phyloP scores from a whole-genome alignment of 2,888 invertebrate genomes.

The Nasonovia ribisnigri region DNA sequence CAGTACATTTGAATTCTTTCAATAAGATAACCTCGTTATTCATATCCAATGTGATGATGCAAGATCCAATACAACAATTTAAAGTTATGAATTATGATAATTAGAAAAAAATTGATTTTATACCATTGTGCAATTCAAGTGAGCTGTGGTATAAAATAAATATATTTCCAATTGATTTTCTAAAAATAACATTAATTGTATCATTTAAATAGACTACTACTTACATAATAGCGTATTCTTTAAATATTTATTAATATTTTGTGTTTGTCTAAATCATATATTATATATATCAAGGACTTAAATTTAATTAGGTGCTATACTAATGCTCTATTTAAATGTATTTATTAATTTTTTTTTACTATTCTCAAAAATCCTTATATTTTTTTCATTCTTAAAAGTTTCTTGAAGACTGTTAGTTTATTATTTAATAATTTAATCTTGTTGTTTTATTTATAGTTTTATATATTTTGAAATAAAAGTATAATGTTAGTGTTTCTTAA shows the following conservation, averaged over 20 bases:
- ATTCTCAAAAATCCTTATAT: slow-evolving; percentile 8
- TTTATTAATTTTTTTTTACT: neutral
- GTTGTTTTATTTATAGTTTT: slow-evolving; percentile 59
- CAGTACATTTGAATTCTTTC: neutral
- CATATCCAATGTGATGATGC: slow-evolving; percentile 79
- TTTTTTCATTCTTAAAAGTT: slow-evolving; percentile 29
- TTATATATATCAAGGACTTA: slow-evolving; percentile 15
- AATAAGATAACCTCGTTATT: slow-evolving; percentile 73
- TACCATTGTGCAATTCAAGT: slow-evolving; percentile 7
- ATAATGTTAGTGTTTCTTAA: neutral
- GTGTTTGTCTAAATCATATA: slow-evolving; percentile 5
- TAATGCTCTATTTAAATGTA: slow-evolving; percentile 32
- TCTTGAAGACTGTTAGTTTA: slow-evolving; percentile 52
- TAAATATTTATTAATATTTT: slow-evolving; percentile 2
- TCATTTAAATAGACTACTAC: slow-evolving; percentile 21
- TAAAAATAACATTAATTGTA: neutral
- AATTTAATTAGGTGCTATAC: slow-evolving; percentile 40
- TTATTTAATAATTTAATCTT: slow-evolving; percentile 35
- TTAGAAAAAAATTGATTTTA: slow-evolving; percentile 53
- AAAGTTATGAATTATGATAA: neutral
- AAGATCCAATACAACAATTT: slow-evolving; percentile 66
- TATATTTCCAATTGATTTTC: neutral
- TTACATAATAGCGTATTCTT: neutral
- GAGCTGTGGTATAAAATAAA: slow-evolving; percentile 46
- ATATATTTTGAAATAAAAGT: slow-evolving; percentile 24